Base-by-base conservation (phyloP, 2,797 vertebrate genomes). In the Sus cebifrons region DNA sequence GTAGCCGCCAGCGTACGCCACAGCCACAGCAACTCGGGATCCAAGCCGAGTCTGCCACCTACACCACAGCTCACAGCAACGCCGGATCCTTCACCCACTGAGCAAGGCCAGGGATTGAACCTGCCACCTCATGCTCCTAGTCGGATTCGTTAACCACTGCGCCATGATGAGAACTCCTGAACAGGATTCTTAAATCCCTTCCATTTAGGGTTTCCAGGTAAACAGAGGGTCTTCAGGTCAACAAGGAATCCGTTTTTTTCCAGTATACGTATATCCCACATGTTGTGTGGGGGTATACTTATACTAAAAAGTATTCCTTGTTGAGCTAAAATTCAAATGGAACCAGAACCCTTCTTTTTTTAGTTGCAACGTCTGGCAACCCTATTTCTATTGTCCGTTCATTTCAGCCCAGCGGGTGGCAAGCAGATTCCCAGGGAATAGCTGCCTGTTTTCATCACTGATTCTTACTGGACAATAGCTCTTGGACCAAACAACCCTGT, bases 391-490 rank as follows among this genome's bases (percentile, higher is more conserved):
- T 11, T 58, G 79, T 74, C 40, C 10, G 10, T 18, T 49, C 20
- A 0, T 54, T n/a, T 65, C 62, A 11, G 27, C 13, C 54, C 54
- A 86, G 65, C 6, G 2, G 13, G 58, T 12, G 18, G 36, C 1
- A 21, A 60, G 1, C 0, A 20, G 25, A 25, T 29, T 54, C 49
- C 25, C 25, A 2, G 71, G 32, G 16, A 25, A 64, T 0, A 5
- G 20, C 23, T 8, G 0, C 36, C 32, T 13, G 49, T 14, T 25
- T 17, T 40, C 49, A 25, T 58, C 49, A 18, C 79, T 16, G 10
- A 14, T 7, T 8, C 44, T 6, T 13, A 13, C 10, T 12, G 4
- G 4, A 17, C 70, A 49, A 0, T 4, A 11, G 21, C 21, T 25
- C 70, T 20, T 0, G 29, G 27, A 17, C 6, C 70, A 23, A 3